phyloP scores from a whole-genome alignment of 1,140 invertebrate genomes.

The Holcopasites calliopsidis region DNA sequence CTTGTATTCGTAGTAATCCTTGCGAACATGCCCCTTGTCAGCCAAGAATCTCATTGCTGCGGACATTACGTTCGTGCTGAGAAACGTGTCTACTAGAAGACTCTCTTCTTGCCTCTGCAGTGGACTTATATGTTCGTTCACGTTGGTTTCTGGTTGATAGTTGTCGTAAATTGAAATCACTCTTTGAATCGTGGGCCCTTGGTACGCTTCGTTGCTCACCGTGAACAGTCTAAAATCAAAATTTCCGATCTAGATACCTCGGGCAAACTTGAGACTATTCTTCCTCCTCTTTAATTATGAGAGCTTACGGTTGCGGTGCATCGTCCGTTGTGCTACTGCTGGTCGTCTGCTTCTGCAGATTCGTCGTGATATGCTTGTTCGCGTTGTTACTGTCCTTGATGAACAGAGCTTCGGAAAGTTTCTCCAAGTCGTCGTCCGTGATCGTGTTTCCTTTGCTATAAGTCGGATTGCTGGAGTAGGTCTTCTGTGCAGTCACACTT shows the following conservation, averaged over 20 bases:
- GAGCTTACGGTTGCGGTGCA: constrained; percentile 85
- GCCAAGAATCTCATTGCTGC: constrained; percentile 82
- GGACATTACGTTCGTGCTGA: constrained; percentile 83
- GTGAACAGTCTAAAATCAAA: constrained; percentile 82
- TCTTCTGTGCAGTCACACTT: constrained; percentile 23
- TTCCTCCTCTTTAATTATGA: neutral
- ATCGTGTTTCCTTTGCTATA: constrained; percentile 75
- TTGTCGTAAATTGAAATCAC: constrained; percentile 87
- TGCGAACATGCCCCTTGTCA: constrained; percentile 76
- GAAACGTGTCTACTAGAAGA: constrained; percentile 82
- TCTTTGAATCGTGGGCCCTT: constrained; percentile 84
- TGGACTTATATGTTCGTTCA: constrained; percentile 89
- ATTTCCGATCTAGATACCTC: neutral
- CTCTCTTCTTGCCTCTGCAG: constrained; percentile 82
- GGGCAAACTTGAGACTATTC: neutral
- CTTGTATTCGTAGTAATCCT: constrained; percentile 82
- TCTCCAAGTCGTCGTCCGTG: constrained; percentile 83
- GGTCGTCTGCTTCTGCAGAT: constrained; percentile 86
- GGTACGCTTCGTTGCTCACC: constrained; percentile 81
- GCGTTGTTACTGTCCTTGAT: constrained; percentile 86
- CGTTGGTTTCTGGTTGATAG: constrained; percentile 86
- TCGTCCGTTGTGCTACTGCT: constrained; percentile 84
- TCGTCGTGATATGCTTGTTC: constrained; percentile 83
- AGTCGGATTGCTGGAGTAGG: constrained; percentile 71
- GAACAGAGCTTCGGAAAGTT: constrained; percentile 86